Conservation (phyloP, 2,113 vertebrate species). For the Pseudopodoces humilis region DNA sequence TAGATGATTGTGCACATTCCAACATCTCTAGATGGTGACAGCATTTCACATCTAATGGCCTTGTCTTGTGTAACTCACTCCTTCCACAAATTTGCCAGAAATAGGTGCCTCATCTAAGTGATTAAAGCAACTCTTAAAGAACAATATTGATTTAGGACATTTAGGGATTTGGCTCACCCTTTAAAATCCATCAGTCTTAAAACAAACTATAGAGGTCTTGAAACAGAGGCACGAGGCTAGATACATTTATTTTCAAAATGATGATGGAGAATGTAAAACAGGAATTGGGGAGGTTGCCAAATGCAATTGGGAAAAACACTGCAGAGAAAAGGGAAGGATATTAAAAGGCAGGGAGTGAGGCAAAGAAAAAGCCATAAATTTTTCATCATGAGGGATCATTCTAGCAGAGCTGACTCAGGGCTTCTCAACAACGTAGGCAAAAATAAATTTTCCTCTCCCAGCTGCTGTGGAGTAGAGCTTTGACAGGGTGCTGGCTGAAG, state of each 20-base stretch:
- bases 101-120: not conserved
- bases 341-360: not conserved
- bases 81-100: not conserved
- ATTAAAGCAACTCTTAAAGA: not conserved
- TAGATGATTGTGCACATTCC: not conserved
- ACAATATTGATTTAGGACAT: not conserved
- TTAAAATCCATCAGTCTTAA: constrained; percentile 5
- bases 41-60: not conserved
- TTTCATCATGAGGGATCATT: constrained; percentile 46
- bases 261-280: not conserved
- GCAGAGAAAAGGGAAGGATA: not conserved
- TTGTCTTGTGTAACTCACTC: not conserved
- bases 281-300: constrained; percentile 13
- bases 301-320: not conserved
- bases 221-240: not conserved
- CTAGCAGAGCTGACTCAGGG: constrained; percentile 42
- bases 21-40: not conserved
- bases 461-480: not conserved
- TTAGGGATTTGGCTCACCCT: constrained; percentile 8
- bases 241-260: constrained; percentile 2
- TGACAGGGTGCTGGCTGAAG: not conserved
- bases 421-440: constrained; percentile 16
- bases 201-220: not conserved
- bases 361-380: constrained; percentile 2
- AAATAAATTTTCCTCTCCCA: constrained; percentile 37